Evolutionary conservation across 2,113 vertebrate genomes (phyloP).

Genomic region (Brachypteracias leptosomus): DNA sequence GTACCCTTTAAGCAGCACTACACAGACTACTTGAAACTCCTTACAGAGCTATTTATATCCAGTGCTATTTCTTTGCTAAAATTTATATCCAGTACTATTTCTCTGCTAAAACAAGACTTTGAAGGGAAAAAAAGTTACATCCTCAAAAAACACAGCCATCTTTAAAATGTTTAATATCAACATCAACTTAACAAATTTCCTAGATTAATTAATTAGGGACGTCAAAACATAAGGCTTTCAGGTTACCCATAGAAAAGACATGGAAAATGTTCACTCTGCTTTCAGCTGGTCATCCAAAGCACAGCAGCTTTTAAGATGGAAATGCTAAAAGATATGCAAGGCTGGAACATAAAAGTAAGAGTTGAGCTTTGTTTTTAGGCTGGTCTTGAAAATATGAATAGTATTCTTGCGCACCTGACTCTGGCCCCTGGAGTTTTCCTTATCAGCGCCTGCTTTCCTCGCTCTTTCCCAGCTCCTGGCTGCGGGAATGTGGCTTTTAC

Average conservation of each 20-base stretch:
- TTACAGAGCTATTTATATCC: not conserved
- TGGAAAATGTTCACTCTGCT: not conserved
- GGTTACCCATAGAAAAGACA: not conserved
- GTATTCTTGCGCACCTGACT: not conserved
- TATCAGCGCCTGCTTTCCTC: not conserved
- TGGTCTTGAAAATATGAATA: accelerated
- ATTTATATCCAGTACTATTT: not conserved
- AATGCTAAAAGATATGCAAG: accelerated
- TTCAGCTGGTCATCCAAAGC: not conserved
- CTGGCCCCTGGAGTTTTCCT: not conserved
- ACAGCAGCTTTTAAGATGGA: not conserved
- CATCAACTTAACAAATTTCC: not conserved
- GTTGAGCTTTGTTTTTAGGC: not conserved
- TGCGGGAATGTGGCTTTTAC: not conserved
- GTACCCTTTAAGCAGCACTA: not conserved
- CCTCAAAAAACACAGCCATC: not conserved
- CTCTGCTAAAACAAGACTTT: not conserved
- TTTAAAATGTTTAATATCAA: not conserved
- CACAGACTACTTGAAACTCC: not conserved
- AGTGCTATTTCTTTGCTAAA: not conserved
- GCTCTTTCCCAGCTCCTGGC: not conserved
- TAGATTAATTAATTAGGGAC: not conserved
- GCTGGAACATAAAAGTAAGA: not conserved
- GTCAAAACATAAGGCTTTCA: not conserved
- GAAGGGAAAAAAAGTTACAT: not conserved